phyloP scores from a whole-genome alignment of 1,140 invertebrate species.

The Lepidotrigona ventralis region DNA sequence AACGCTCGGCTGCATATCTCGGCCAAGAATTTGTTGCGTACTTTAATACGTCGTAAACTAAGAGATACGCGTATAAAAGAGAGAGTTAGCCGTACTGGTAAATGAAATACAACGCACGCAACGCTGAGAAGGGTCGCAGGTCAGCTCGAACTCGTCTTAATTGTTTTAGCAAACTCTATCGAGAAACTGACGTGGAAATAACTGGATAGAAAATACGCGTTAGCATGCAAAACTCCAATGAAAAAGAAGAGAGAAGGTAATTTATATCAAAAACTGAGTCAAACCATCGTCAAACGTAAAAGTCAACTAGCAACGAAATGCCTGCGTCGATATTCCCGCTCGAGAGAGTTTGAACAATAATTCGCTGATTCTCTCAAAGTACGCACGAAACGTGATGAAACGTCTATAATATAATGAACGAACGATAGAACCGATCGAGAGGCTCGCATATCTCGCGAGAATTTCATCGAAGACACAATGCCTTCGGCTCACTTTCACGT shows the following conservation, averaged over 20 bases:
- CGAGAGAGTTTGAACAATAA: background rate
- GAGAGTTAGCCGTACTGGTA: background rate
- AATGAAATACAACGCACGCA: conserved; percentile 22
- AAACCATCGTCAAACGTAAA: background rate
- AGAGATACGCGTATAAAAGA: background rate
- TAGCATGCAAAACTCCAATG: background rate
- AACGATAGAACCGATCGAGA: background rate
- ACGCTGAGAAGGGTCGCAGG: background rate
- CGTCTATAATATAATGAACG: background rate
- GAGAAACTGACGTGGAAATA: background rate
- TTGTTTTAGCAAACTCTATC: conserved; percentile 14
- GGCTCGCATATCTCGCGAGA: background rate
- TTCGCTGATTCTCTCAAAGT: background rate
- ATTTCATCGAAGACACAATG: background rate
- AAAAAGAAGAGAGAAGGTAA: background rate
- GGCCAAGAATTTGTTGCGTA: background rate
- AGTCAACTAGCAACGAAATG: background rate
- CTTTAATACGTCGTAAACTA: background rate
- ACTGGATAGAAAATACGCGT: background rate
- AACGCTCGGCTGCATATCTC: background rate
- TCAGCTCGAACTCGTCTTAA: conserved; percentile 17
- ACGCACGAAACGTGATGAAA: background rate
- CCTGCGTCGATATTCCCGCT: background rate
- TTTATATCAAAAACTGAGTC: background rate
- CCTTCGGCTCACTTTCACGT: background rate